phyloP scores from a whole-genome alignment of 2,113 vertebrate species.

The Crotalus tigris region DNA sequence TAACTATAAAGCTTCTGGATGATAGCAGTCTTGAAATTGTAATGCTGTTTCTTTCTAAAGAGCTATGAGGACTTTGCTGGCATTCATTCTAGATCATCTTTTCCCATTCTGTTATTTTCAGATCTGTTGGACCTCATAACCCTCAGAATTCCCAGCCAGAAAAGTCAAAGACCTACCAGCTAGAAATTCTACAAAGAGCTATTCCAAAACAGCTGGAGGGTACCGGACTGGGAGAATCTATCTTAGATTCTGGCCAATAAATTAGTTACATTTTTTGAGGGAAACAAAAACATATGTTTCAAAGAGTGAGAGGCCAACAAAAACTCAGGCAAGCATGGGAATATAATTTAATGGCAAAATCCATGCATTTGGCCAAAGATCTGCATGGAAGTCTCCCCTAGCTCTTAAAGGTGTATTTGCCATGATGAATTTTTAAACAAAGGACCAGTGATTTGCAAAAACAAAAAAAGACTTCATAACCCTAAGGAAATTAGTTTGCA shows the following conservation, averaged over 20 bases:
- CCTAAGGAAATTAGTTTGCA: background rate
- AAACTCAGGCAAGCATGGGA: constrained; percentile 52
- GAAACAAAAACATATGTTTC: constrained; percentile 72
- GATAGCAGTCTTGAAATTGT: constrained; percentile 11
- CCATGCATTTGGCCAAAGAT: constrained; percentile 12
- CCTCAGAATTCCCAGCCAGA: background rate
- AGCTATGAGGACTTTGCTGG: constrained; percentile 39
- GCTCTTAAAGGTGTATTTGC: background rate
- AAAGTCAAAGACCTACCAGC: background rate
- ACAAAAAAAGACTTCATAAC: background rate
- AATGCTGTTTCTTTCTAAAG: constrained; percentile 14
- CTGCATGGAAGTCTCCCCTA: background rate
- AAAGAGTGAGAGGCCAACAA: constrained; percentile 60
- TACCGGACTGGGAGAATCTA: constrained; percentile 5
- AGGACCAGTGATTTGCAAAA: background rate
- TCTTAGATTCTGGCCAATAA: constrained; percentile 54
- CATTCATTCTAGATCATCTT: constrained; percentile 35
- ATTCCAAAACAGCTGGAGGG: background rate
- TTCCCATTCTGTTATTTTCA: background rate
- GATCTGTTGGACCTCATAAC: background rate
- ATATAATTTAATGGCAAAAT: constrained; percentile 44
- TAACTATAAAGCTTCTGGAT: background rate
- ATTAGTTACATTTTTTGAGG: constrained; percentile 56
- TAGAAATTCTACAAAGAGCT: background rate
- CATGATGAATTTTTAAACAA: background rate